Evolutionary conservation across 2,888 invertebrate species (phyloP).

Genomic region (Ichneumoninae sp.): DNA sequence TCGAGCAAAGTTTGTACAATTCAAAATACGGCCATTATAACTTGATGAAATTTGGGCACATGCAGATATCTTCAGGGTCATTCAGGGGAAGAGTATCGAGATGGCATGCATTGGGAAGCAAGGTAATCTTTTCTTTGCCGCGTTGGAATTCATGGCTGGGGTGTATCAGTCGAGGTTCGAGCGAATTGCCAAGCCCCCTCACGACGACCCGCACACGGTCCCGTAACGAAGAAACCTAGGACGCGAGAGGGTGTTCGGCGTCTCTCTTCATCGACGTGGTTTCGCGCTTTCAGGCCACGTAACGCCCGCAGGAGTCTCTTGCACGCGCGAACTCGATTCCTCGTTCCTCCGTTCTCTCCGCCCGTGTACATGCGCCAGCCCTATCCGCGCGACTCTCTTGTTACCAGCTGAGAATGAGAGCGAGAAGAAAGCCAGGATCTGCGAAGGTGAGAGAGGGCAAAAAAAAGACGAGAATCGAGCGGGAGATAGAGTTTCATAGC

Average conservation of each 20-base stretch:
- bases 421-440: slow-evolving; percentile 30
- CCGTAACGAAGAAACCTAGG: slow-evolving; percentile 80
- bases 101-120: neutral
- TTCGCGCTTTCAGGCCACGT: slow-evolving; percentile 79
- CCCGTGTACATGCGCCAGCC: slow-evolving; percentile 33
- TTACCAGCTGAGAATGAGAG: slow-evolving; percentile 32
- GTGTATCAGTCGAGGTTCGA: neutral
- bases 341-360: slow-evolving; percentile 56
- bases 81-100: too few species aligned
- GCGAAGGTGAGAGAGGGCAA: slow-evolving; percentile 40
- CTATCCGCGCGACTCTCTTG: slow-evolving; percentile 5
- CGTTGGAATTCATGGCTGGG: neutral
- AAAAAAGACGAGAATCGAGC: slow-evolving; percentile 40
- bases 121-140: neutral
- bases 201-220: slow-evolving; percentile 71
- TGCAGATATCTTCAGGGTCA: too few species aligned
- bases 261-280: slow-evolving; percentile 44
- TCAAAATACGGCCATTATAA: too few species aligned
- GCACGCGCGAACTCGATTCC: slow-evolving; percentile 75
- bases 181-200: neutral
- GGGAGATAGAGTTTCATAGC: slow-evolving; percentile 52
- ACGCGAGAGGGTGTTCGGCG: slow-evolving; percentile 55
- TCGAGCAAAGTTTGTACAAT: too few species aligned
- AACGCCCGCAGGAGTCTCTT: slow-evolving; percentile 70
- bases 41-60: too few species aligned